Base-by-base conservation (phyloP, 2,113 vertebrate genomes). In the Cathartes aura region DNA sequence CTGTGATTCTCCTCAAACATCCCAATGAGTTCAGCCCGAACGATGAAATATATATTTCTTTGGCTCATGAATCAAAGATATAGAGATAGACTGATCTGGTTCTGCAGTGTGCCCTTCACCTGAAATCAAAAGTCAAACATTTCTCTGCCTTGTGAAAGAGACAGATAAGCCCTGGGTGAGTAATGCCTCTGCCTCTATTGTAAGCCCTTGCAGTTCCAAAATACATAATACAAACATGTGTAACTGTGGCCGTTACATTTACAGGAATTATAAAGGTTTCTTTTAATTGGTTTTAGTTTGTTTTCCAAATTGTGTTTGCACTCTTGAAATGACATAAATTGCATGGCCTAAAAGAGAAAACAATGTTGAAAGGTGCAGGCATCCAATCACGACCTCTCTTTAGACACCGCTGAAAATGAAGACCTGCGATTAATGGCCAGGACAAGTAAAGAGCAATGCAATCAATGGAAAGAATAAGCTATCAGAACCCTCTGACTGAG, bases 101-200 rank as follows among this genome's bases (percentile, higher is more conserved):
- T 79, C 47, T 82, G 83, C 63, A 50, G 59, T 3, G 0, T 87
- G 91, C 87, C 96, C 97, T 97, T 95, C 87, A 93, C 64, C 96
- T 72, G 81, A 74, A 93, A 89, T 23, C 68, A 56, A 24, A 85
- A 96, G 94, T 91, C 96, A 93, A 71, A 93, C 52, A 84, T 71
- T 91, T 67, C 50, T 85, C 74, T 82, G 90, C 42, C 40, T 3
- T 71, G 78, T 34, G 80, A 76, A 36, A 38, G 60, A 84, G 72
- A 38, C 38, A 38, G 38, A 93, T 91, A 97, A 96, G 73, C 87
- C 75, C 70, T 15, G 40, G 43, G 26, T 94, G 97, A 96, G 75
- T 94, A 94, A 94, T 75, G 76, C 47, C 60, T 79, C 50, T 89
- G 59, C 45, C 63, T 74, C 63, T 26, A 4, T 22, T 72, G 15